Conservation (phyloP, 2,888 invertebrate species). For the Norana najaformis region DNA sequence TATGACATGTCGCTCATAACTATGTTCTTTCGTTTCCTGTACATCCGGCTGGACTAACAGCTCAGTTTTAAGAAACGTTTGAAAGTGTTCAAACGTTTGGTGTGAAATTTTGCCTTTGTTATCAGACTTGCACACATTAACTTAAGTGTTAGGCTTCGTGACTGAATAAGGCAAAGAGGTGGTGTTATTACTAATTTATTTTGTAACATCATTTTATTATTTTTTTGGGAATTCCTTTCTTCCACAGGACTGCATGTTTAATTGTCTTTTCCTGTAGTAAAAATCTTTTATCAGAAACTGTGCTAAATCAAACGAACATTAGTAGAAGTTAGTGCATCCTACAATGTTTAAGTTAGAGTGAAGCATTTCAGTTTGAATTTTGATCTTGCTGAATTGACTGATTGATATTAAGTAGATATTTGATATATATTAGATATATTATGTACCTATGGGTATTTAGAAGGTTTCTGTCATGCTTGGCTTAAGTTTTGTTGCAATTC, state of each 20-base stretch:
- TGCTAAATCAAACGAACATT: background rate
- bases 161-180: background rate
- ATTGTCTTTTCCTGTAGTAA: background rate
- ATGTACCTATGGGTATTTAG: background rate
- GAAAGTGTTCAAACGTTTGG: background rate
- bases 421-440: background rate
- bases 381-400: background rate
- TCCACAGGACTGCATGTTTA: background rate
- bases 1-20: conserved; percentile 27
- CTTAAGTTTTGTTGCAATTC: background rate
- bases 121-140: background rate
- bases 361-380: background rate
- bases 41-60: background rate
- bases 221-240: background rate
- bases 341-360: background rate
- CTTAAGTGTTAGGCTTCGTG: background rate
- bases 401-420: background rate
- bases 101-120: background rate
- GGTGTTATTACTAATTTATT: background rate
- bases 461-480: background rate
- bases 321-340: background rate
- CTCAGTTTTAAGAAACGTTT: background rate
- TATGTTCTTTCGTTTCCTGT: conserved; percentile 14
- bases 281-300: background rate
- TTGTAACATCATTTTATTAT: background rate